Conservation (phyloP, 2,797 vertebrate genomes). For the Phataginus tricuspis region DNA sequence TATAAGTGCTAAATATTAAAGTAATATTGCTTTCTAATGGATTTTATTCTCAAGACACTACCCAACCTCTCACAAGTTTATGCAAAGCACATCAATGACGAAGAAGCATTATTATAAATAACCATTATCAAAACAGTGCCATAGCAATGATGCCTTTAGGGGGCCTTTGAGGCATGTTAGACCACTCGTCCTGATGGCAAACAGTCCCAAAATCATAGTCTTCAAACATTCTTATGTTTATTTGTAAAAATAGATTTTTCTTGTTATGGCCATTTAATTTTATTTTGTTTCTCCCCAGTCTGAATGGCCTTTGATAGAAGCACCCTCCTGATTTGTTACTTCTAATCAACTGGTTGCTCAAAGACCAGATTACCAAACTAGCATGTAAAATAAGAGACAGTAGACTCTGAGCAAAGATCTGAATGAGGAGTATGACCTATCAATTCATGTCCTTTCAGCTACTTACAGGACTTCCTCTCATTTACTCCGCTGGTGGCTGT, state of each 20-base stretch:
- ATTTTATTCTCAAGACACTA: not conserved
- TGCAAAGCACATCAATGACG: not conserved
- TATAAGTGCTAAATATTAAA: not conserved
- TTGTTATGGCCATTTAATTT: not conserved
- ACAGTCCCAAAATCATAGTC: not conserved
- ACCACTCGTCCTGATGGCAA: not conserved
- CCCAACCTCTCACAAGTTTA: not conserved
- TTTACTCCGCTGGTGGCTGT: not conserved
- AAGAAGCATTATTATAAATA: not conserved
- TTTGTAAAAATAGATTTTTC: slow-evolving; percentile 13
- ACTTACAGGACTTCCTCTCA: not conserved
- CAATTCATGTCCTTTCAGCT: not conserved
- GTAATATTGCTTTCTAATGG: not conserved
- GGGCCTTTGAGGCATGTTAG: not conserved
- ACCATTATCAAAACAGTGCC: not conserved
- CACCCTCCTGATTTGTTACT: not conserved
- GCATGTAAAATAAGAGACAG: not conserved
- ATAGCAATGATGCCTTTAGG: not conserved
- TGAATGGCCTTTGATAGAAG: not conserved
- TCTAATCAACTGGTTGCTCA: not conserved
- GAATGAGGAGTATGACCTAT: not conserved
- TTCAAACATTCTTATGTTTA: not conserved
- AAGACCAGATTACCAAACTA: not conserved
- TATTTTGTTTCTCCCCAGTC: not conserved
- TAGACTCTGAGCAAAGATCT: not conserved